Base-by-base conservation (phyloP, 2,113 vertebrate genomes). In the Urocitellus parryii region DNA sequence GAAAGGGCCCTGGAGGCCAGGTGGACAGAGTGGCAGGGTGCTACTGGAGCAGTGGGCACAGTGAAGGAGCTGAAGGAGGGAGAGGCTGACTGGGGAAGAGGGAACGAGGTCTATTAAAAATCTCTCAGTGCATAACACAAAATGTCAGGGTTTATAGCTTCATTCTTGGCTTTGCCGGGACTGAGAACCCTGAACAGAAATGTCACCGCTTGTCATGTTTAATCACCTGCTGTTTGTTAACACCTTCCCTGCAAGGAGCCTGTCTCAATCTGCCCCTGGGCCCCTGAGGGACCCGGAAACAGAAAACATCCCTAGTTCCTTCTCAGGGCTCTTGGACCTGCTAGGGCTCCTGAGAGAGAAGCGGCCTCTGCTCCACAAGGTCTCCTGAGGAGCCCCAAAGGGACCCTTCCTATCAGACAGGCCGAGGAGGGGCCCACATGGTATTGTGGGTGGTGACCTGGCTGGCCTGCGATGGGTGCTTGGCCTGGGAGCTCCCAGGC, bases 221-320 rank as follows among this genome's bases (percentile, higher is more conserved):
- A 99, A 99, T 99, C 99, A 99, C 99, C 98, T 98, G 98, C 98
- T 98, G 99, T 98, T 98, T 98, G 98, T 99, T 99, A 99, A 99
- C 99, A 98, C 99, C 98, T 99, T 98, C 98, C 91, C 98, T 98
- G 98, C 98, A 74, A 98, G 98, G 96, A 98, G 96, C 83, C 97
- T 98, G 98, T 98, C 98, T 98, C 98, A 98, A 94, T 83, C 97
- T 97, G 98, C 98, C 98, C 98, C 98, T 97, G 97, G 97, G 88
- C 97, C 98, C 97, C 97, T 5, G 11, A 73, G 96, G 98, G 91
- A 93, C 96, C 48, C 53, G 32, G 32, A 94, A 90, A 92, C 92
- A 48, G 92, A 93, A 97, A 81, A 81, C 95, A 96, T 84, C 95
- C 84, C 89, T 0, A 3, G 14, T 48, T 92, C 51, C 76, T 84